Evolutionary conservation across 2,113 vertebrate species (phyloP), one percentile per base, ranked within the genome.

Genomic region (Megaceryle maxima): DNA sequence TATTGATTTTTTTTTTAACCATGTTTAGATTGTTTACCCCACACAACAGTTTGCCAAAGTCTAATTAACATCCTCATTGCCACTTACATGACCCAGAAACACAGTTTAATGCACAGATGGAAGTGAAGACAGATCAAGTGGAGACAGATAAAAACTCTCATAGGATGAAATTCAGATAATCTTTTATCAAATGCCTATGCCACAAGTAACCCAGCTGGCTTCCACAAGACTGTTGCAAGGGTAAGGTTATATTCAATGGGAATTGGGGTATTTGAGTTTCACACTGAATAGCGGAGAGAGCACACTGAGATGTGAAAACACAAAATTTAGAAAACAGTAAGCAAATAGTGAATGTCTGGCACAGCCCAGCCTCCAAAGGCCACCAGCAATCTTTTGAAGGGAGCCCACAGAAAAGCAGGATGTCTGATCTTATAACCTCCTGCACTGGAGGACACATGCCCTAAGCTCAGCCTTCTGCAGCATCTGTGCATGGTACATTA

Each of bases 21-120:
- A 21, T 43, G 29, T 75, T 77, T 78, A 93, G 69, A 82, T 66
- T 53, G 53, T 39, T 81, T 66, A 92, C 48, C 20, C 76, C 48
- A 69, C 20, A 87, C 48, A 75, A 75, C 16, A 31, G 31, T 83
- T 90, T 75, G 43, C 67, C 74, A 59, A 69, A 68, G 83, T 67
- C 93, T 92, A 90, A 86, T 88, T 90, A 96, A 88, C 70, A 88
- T 76, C 26, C 20, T 6, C 16, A 70, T n/a, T 1, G 2, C 41
- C 41, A 75, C 63, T 90, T 84, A 80, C 8, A 14, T 55, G 70
- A 93, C 80, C 56, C 88, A 96, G 92, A 94, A 95, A 73, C 83
- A 75, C 39, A 82, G 35, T 75, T 94, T 62, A 62, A 89, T 87
- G 86, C 62, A 63, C 39, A 93, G 79, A 88, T 51, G 64, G 51